phyloP scores from a whole-genome alignment of 92 coral and sea anemone genomes.

The Palythoa heliodiscus region DNA sequence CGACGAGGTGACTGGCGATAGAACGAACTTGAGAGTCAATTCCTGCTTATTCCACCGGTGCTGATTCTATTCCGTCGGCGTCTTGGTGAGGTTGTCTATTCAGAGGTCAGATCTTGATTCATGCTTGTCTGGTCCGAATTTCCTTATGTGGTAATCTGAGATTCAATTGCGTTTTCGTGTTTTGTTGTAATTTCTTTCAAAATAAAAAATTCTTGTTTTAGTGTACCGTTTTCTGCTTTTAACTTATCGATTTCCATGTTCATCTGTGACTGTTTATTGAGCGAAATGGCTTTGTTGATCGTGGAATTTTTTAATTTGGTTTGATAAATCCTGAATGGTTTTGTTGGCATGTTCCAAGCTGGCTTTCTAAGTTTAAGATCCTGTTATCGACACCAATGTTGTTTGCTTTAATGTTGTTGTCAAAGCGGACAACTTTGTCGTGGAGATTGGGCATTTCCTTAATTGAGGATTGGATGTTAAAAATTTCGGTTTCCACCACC shows the following conservation, averaged over 20 bases:
- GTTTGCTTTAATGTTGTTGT: constrained; percentile 49
- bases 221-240: constrained; percentile 41
- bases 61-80: constrained; percentile 20
- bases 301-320: constrained; percentile 49
- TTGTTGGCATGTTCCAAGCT: constrained; percentile 33
- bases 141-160: constrained; percentile 21
- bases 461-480: constrained; percentile 19
- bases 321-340: constrained; percentile 33
- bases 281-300: constrained; percentile 42
- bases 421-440: constrained; percentile 48
- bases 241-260: constrained; percentile 42
- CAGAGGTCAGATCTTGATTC: constrained; percentile 18
- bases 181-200: constrained; percentile 49
- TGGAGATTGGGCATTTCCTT: constrained; percentile 33
- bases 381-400: constrained; percentile 39
- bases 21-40: constrained; percentile 1
- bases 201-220: constrained; percentile 50
- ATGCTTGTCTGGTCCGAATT: not conserved
- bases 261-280: constrained; percentile 48
- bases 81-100: not conserved
- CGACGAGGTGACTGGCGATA: constrained; percentile 27
- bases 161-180: constrained; percentile 47
- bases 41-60: constrained; percentile 10
- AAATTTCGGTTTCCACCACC: constrained; percentile 24
- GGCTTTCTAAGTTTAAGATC: constrained; percentile 40